Evolutionary conservation across 1,140 invertebrate species (phyloP).

Genomic region (Drosophila mojavensis): DNA sequence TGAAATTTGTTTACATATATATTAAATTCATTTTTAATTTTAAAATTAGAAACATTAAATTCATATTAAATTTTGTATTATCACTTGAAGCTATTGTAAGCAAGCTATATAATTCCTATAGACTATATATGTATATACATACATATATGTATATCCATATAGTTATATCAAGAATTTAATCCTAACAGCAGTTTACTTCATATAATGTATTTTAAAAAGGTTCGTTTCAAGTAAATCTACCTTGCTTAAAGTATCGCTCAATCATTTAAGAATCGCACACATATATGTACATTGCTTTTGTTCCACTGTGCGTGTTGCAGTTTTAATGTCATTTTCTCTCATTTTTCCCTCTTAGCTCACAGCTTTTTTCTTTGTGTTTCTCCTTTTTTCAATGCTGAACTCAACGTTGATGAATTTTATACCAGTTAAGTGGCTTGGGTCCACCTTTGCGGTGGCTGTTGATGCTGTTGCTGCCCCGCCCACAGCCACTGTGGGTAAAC

Average conservation of each 20-base stretch:
- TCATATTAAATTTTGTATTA: no score
- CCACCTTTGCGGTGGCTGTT: slow-evolving; percentile 9
- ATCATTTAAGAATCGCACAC: no score
- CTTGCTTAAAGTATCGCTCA: no score
- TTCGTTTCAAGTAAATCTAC: neutral
- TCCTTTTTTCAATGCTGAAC: slow-evolving; percentile 15
- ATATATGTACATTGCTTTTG: neutral
- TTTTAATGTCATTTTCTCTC: slow-evolving; percentile 9
- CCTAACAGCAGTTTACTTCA: no score
- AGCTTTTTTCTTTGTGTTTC: neutral
- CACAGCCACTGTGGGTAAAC: slow-evolving; percentile 24
- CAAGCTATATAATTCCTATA: no score
- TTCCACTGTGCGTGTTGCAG: slow-evolving; percentile 16
- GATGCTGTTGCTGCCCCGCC: neutral
- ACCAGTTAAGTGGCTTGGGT: slow-evolving; percentile 31
- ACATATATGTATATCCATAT: no score
- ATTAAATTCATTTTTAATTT: no score
- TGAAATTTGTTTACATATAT: no score
- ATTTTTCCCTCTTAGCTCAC: neutral
- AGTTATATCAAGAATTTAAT: no score
- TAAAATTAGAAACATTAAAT: no score
- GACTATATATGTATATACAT: no score
- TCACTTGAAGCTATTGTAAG: no score
- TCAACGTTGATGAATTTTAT: slow-evolving; percentile 56
- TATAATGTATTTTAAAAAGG: neutral